phyloP scores from a whole-genome alignment of 2,113 vertebrate species.

The Neolamprologus tretocephalus region DNA sequence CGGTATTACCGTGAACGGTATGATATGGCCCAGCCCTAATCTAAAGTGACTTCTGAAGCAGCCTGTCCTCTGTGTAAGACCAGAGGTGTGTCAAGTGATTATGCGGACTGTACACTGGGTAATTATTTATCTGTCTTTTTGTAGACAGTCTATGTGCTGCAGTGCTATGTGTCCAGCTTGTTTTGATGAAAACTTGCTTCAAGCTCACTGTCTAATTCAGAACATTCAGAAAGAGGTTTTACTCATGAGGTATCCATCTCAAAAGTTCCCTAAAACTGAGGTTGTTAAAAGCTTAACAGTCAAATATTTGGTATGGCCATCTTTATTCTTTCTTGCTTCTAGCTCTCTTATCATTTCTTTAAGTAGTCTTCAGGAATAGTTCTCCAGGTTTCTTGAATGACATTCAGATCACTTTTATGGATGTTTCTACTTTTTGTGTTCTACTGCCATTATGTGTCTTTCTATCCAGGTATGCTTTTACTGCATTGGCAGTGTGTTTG shows the following conservation, averaged over 20 bases:
- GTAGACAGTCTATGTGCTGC: not conserved
- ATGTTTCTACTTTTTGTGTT: not conserved
- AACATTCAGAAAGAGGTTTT: not conserved
- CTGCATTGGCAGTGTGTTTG: not conserved
- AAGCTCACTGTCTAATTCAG: not conserved
- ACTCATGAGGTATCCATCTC: not conserved
- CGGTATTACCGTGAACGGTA: not conserved
- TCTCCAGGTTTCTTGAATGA: not conserved
- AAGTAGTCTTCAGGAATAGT: not conserved
- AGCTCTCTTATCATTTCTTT: not conserved
- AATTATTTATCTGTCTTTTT: not conserved
- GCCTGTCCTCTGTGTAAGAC: not conserved
- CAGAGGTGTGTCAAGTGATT: not conserved
- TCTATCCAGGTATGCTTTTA: not conserved
- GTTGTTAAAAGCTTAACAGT: not conserved
- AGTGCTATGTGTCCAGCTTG: not conserved
- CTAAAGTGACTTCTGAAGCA: not conserved
- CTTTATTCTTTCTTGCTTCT: not conserved
- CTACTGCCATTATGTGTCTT: not conserved
- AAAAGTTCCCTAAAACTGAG: not conserved
- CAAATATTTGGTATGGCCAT: not conserved
- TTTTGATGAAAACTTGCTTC: not conserved
- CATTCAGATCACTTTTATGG: not conserved
- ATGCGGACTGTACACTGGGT: not conserved
- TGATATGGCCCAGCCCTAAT: not conserved